A percentile compares a stretch with the other conserved stretches of the same genome.
phyloP scores from a whole-genome alignment of 2,888 invertebrate genomes.

The Rugalucina vietnamica region DNA sequence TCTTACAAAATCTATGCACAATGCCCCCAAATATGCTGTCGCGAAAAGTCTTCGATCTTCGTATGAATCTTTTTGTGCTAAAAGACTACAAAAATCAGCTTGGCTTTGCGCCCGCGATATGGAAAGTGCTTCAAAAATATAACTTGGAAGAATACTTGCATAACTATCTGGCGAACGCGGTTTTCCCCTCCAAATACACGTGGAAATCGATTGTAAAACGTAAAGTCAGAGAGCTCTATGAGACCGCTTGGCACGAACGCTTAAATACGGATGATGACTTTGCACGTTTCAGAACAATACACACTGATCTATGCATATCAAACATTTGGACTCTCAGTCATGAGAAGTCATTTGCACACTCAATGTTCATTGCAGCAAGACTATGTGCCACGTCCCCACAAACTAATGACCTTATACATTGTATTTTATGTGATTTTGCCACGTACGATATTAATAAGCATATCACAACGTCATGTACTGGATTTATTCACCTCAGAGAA shows the following conservation, averaged over 20 bases:
- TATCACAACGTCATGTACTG: neutral
- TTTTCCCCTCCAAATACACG: neutral
- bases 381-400: neutral
- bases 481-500: too few relatives aligned
- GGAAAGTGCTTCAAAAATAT: neutral
- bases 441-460: neutral
- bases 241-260: neutral
- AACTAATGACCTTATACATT: neutral
- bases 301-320: too few relatives aligned
- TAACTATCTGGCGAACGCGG: neutral
- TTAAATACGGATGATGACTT: neutral
- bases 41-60: neutral
- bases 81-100: neutral
- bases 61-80: neutral
- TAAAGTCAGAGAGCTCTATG: neutral
- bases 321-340: neutral
- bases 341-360: neutral
- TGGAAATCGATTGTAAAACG: neutral
- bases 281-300: neutral
- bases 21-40: neutral
- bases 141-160: neutral
- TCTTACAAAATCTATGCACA: conserved; percentile 8
- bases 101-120: neutral
- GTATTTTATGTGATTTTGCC: neutral
- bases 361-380: neutral